These are phyloP conservation scores for Sarcophaga peregrina DNA, from an alignment of 1,140 invertebrate genomes.

Conservation along the genomic window DNA sequence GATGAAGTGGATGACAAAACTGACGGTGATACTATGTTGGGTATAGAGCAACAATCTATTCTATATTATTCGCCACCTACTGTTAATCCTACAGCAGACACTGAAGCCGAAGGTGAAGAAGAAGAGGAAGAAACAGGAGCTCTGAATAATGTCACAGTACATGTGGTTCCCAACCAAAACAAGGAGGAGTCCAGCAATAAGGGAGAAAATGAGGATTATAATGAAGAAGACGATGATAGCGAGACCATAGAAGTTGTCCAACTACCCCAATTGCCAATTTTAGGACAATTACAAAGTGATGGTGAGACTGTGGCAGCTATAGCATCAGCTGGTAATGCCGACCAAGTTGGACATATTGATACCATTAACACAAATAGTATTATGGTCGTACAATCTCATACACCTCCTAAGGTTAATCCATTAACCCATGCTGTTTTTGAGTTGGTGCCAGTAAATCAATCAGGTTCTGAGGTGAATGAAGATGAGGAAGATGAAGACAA, in stretches of 20 bases:
- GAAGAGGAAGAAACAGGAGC: constrained; percentile 25
- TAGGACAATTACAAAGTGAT: constrained; percentile 30
- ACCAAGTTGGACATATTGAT: not conserved
- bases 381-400: constrained; percentile 56
- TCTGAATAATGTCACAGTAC: not conserved
- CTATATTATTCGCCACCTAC: constrained; percentile 8
- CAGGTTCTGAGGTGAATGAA: constrained; percentile 39
- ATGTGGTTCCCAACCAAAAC: not conserved
- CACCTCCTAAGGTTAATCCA: constrained; percentile 61
- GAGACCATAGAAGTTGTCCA: not conserved
- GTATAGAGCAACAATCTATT: not conserved
- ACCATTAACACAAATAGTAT: constrained; percentile 49
- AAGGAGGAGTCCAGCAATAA: not conserved
- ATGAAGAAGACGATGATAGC: constrained; percentile 1
- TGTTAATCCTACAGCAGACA: constrained; percentile 32
- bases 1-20: constrained; percentile 35
- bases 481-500: constrained; percentile 44
- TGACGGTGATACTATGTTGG: not conserved
- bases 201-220: constrained; percentile 39
- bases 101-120: constrained; percentile 8
- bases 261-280: constrained; percentile 25
- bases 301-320: constrained; percentile 14
- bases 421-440: constrained; percentile 62
- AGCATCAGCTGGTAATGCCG: not conserved
- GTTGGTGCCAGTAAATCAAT: constrained; percentile 52